A percentile compares a stretch with the other conserved stretches of the same genome.
These are phyloP conservation scores for Diadegma fenestrale DNA, from an alignment of 2,888 invertebrate species.

Conservation along the genomic window DNA sequence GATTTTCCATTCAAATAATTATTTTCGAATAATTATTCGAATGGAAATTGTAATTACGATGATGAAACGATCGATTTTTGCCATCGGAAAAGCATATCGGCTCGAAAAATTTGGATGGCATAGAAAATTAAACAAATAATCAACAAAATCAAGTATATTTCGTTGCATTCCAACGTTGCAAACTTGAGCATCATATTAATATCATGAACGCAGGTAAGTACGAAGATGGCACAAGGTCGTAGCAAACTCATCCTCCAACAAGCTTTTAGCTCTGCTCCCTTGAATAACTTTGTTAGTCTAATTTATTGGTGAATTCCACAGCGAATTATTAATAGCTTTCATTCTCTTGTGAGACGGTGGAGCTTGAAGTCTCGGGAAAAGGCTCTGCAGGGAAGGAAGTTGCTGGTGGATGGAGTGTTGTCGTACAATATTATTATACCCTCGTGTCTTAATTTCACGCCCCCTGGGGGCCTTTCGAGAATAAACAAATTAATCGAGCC, in stretches of 20 bases:
- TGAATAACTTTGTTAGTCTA: slow-evolving; percentile 79
- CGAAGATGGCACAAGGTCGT: slow-evolving; percentile 50
- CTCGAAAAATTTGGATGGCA: too few relatives aligned
- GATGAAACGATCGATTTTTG: too few relatives aligned
- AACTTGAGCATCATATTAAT: too few relatives aligned
- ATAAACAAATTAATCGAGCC: slow-evolving; percentile 33
- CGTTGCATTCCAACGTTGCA: too few relatives aligned
- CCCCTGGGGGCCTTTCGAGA: slow-evolving; percentile 17
- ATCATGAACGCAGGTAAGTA: slow-evolving; percentile 62
- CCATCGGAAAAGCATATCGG: too few relatives aligned
- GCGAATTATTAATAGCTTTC: slow-evolving; percentile 78
- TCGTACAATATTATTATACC: slow-evolving; percentile 28
- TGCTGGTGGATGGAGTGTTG: slow-evolving; percentile 35
- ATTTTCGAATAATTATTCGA: too few relatives aligned
- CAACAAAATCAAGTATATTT: too few relatives aligned
- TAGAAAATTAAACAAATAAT: too few relatives aligned
- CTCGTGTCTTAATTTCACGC: slow-evolving; percentile 38
- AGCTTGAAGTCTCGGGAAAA: slow-evolving; percentile 45
- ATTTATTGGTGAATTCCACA: slow-evolving; percentile 80
- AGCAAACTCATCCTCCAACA: slow-evolving; percentile 33
- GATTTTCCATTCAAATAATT: too few relatives aligned
- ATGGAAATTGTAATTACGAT: too few relatives aligned
- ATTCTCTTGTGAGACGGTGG: slow-evolving; percentile 49
- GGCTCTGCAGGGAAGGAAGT: slow-evolving; percentile 41
- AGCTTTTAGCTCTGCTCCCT: slow-evolving; percentile 69